Percentiles rank a stretch among this genome's conserved stretches.
These are phyloP conservation scores for Pteria penguin DNA, from an alignment of 2,888 invertebrate species.

Conservation along the genomic window DNA sequence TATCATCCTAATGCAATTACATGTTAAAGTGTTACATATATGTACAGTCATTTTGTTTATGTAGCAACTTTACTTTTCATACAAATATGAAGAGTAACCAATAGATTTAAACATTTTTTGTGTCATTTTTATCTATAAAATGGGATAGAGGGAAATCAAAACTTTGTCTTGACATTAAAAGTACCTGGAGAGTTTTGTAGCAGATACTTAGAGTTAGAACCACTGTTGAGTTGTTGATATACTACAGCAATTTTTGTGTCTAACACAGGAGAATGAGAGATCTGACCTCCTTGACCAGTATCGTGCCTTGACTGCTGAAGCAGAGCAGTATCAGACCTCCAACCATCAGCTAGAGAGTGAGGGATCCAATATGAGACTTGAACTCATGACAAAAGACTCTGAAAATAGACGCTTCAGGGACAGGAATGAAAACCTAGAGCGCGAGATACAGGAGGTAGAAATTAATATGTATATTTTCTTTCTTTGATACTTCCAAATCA, in stretches of 20 bases:
- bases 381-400: conserved; percentile 78
- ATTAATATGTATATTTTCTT: too few relatives aligned
- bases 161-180: not conserved
- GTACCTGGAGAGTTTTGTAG: not conserved
- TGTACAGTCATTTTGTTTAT: too few relatives aligned
- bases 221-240: not conserved
- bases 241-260: not conserved
- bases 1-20: too few relatives aligned
- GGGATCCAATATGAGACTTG: conserved; percentile 77
- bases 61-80: too few relatives aligned
- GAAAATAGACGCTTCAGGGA: conserved; percentile 77
- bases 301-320: conserved; percentile 76
- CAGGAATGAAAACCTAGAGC: conserved; percentile 73
- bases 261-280: conserved; percentile 76
- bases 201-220: not conserved
- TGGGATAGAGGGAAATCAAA: too few relatives aligned
- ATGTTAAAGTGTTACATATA: too few relatives aligned
- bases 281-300: conserved; percentile 79
- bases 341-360: conserved; percentile 79
- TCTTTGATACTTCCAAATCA: too few relatives aligned
- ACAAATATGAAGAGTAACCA: too few relatives aligned
- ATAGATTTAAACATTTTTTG: too few relatives aligned
- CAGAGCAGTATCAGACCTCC: conserved; percentile 78
- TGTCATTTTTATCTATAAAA: too few relatives aligned
- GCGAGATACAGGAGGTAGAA: conserved; percentile 75